Percentiles rank a stretch among this genome's conserved stretches.
Evolutionary conservation across 2,113 vertebrate genomes (phyloP).

Genomic region (Melanocharis versteri): DNA sequence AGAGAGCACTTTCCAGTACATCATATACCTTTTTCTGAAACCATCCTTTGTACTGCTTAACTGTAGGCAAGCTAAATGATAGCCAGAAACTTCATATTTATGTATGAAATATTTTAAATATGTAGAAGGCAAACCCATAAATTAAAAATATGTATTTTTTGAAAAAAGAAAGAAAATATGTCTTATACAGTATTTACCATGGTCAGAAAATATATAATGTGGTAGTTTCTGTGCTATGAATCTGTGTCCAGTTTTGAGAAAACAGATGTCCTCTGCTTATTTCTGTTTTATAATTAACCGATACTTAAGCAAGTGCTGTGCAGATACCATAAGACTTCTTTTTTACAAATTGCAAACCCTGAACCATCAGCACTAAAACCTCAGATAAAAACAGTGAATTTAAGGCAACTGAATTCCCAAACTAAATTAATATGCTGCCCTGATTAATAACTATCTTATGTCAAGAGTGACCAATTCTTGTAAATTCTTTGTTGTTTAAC

Average conservation of each 20-base stretch:
- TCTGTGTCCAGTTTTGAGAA: not conserved
- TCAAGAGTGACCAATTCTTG: not conserved
- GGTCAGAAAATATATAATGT: not conserved
- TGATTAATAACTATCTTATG: not conserved
- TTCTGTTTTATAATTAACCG: not conserved
- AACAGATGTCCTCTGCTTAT: not conserved
- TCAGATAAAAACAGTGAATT: not conserved
- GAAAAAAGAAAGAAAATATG: not conserved
- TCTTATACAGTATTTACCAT: not conserved
- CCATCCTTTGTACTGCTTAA: not conserved
- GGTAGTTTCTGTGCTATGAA: not conserved
- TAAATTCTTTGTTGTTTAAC: not conserved
- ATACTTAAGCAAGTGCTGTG: not conserved
- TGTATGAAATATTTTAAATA: not conserved
- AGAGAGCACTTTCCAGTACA: not conserved
- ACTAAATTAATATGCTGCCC: not conserved
- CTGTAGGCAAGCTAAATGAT: not conserved
- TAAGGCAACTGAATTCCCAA: not conserved
- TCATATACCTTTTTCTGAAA: not conserved
- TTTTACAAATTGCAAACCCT: not conserved
- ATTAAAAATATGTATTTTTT: not conserved
- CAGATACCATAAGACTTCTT: not conserved
- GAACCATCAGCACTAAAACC: not conserved
- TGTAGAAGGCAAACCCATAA: not conserved
- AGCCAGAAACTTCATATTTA: constrained; percentile 3